These are phyloP conservation scores for Andricus curvator DNA, from an alignment of 2,888 invertebrate species.

Conservation along the genomic window DNA sequence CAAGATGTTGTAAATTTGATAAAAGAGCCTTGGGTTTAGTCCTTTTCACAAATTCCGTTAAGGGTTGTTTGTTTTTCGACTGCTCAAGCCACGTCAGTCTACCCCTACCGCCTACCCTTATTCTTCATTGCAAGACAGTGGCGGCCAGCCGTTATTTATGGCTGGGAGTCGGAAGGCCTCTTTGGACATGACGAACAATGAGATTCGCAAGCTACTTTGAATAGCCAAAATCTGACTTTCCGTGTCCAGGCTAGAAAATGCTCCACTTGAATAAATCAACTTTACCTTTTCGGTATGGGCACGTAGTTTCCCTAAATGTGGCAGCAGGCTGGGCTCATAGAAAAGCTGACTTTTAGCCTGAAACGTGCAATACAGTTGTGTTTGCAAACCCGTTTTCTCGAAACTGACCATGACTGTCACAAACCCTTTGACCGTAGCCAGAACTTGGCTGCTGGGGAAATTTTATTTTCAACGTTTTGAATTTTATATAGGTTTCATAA, in stretches of 20 bases:
- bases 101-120: conserved; percentile 26
- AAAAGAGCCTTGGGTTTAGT: conserved; percentile 9
- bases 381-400: conserved; percentile 23
- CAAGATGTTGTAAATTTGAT: conserved; percentile 14
- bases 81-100: neutral
- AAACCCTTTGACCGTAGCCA: conserved; percentile 8
- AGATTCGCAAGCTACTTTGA: conserved; percentile 51
- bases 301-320: conserved; percentile 25
- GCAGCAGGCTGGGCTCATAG: neutral
- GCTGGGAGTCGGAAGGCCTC: neutral
- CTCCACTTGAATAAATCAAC: conserved; percentile 71
- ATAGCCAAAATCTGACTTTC: conserved; percentile 42
- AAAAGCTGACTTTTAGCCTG: conserved; percentile 32
- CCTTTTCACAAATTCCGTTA: conserved; percentile 18
- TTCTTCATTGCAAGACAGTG: conserved; percentile 28
- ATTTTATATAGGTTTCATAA: neutral
- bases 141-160: conserved; percentile 23
- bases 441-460: neutral
- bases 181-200: conserved; percentile 14
- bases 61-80: conserved; percentile 20
- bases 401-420: neutral
- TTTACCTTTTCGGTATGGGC: neutral
- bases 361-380: neutral
- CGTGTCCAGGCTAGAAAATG: conserved; percentile 48
- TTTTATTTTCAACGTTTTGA: neutral